These are phyloP conservation scores for Serinus canaria DNA, from an alignment of 2,113 vertebrate genomes.

Conservation along the genomic window DNA sequence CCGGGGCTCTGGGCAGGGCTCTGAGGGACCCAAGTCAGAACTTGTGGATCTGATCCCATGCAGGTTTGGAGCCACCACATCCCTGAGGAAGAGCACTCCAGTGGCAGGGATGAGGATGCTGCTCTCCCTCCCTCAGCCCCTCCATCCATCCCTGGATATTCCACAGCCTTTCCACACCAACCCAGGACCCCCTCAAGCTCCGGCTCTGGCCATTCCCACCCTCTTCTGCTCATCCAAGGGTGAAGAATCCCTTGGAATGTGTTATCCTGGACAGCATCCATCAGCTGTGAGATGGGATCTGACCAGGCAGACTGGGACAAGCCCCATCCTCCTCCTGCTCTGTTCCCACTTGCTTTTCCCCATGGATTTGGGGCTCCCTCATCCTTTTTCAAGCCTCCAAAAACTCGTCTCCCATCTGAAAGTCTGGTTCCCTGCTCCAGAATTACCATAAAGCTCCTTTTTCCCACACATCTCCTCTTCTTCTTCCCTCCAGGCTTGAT, in stretches of 20 bases:
- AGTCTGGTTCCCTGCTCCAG: neutral
- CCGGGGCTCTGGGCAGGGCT: neutral
- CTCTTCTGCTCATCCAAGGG: neutral
- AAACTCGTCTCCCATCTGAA: neutral
- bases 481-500: neutral
- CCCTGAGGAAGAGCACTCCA: rapidly evolving
- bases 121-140: neutral
- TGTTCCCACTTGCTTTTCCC: neutral
- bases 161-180: neutral
- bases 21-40: neutral
- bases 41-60: neutral
- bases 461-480: neutral
- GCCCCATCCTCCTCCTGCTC: neutral
- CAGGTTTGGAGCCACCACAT: neutral
- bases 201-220: neutral
- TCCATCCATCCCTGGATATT: neutral
- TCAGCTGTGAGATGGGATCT: constrained; percentile 2
- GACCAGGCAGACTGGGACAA: constrained; percentile 7
- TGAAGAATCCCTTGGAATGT: neutral
- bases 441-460: constrained; percentile 39
- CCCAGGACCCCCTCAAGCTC: neutral
- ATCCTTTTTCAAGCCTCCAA: neutral
- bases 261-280: neutral
- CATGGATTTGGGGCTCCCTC: neutral
- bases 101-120: neutral